A percentile compares a stretch with the other conserved stretches of the same genome.
Evolutionary conservation across 1,140 invertebrate genomes (phyloP).

Genomic region (Episyrphus balteatus): DNA sequence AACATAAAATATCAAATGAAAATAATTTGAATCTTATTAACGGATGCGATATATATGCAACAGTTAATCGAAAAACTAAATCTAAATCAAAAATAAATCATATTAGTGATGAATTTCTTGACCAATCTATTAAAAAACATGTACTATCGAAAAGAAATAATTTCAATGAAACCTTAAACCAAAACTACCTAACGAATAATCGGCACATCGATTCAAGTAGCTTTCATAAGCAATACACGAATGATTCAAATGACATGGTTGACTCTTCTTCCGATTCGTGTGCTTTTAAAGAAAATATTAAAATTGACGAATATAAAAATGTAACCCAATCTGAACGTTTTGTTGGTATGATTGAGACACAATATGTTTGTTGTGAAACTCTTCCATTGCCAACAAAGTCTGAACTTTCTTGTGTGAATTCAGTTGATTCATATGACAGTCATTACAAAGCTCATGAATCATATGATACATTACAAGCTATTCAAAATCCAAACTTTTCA

Average conservation of each 20-base stretch:
- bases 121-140: slow-evolving; percentile 31
- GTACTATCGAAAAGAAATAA: slow-evolving; percentile 18
- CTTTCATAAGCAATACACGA: too few species aligned
- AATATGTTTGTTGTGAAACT: slow-evolving; percentile 10
- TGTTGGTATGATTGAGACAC: not conserved
- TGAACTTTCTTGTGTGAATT: slow-evolving; percentile 32
- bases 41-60: slow-evolving; percentile 34
- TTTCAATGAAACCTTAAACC: too few species aligned
- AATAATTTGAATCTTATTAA: slow-evolving; percentile 31
- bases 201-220: too few species aligned
- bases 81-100: slow-evolving; percentile 33
- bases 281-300: too few species aligned
- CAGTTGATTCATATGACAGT: slow-evolving; percentile 35
- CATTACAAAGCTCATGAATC: slow-evolving; percentile 35
- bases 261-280: too few species aligned
- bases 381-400: slow-evolving; percentile 34
- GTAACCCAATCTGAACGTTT: slow-evolving; percentile 1
- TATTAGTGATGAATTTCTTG: slow-evolving; percentile 34
- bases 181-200: too few species aligned
- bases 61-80: slow-evolving; percentile 34
- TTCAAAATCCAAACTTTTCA: too few species aligned
- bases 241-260: too few species aligned
- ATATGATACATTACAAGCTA: slow-evolving; percentile 15
- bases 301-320: not conserved
- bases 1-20: slow-evolving; percentile 32